These are phyloP conservation scores for Podarcis siculus DNA, from an alignment of 2,797 vertebrate genomes.

Conservation along the genomic window DNA sequence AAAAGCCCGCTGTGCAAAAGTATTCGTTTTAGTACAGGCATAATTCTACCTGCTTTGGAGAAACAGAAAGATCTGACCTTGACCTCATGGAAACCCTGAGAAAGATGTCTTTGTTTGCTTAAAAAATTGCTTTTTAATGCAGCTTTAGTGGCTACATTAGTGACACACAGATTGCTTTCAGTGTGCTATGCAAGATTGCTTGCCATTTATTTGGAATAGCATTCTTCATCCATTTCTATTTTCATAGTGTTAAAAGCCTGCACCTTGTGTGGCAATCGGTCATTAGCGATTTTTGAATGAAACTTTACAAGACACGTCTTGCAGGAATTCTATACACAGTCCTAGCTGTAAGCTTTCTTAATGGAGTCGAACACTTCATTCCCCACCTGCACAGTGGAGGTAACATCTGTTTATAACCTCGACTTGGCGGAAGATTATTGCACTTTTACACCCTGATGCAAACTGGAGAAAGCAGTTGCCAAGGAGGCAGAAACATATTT, in stretches of 20 bases:
- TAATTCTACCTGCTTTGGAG: not conserved
- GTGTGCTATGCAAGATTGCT: slow-evolving; percentile 3
- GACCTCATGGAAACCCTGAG: not conserved
- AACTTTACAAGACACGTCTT: slow-evolving; percentile 1
- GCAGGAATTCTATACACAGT: not conserved
- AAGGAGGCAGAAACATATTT: not conserved
- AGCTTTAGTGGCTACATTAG: not conserved
- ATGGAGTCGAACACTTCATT: slow-evolving; percentile 28
- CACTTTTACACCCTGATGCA: not conserved
- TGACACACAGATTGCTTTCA: not conserved
- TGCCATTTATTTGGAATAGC: slow-evolving; percentile 13
- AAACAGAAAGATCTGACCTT: not conserved
- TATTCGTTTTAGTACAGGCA: not conserved
- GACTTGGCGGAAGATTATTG: not conserved
- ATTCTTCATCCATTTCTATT: slow-evolving; percentile 1
- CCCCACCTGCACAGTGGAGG: not conserved
- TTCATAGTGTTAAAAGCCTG: not conserved
- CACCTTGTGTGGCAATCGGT: slow-evolving; percentile 4
- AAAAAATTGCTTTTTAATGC: slow-evolving; percentile 10
- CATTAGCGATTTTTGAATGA: slow-evolving; percentile 18
- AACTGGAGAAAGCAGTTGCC: not conserved
- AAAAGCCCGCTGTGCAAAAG: not conserved
- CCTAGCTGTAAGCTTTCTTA: slow-evolving; percentile 23
- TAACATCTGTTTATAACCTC: slow-evolving; percentile 11
- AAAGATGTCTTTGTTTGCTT: not conserved